Evolutionary conservation across 2,113 vertebrate genomes (phyloP).

Genomic region (Egretta garzetta): DNA sequence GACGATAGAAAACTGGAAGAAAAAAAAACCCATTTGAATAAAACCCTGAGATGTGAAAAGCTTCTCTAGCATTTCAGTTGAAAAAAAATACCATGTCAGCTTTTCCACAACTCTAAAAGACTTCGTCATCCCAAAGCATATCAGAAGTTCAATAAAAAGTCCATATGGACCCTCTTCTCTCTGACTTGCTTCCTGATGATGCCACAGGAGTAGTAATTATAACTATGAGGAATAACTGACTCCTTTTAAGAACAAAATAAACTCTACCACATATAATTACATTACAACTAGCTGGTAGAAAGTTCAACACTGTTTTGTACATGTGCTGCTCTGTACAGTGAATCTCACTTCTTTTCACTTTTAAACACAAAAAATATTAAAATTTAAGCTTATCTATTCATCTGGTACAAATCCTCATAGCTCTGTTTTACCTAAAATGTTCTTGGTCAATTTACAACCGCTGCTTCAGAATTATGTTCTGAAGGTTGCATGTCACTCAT

Average conservation of each 20-base stretch:
- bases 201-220: neutral
- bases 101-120: neutral
- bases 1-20: neutral
- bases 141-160: neutral
- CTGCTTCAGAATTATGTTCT: neutral
- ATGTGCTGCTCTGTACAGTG: neutral
- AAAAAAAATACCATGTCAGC: neutral
- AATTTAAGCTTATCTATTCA: neutral
- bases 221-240: neutral
- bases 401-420: neutral
- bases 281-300: neutral
- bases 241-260: neutral
- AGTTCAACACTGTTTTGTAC: neutral
- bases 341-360: neutral
- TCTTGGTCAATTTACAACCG: neutral
- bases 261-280: neutral
- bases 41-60: neutral
- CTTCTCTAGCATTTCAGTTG: neutral
- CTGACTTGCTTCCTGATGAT: neutral
- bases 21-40: neutral
- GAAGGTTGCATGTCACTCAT: neutral
- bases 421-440: neutral
- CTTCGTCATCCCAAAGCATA: neutral
- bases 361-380: neutral
- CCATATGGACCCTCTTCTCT: neutral